These are phyloP conservation scores for Apis laboriosa DNA, from an alignment of 1,140 invertebrate species.

Conservation along the genomic window DNA sequence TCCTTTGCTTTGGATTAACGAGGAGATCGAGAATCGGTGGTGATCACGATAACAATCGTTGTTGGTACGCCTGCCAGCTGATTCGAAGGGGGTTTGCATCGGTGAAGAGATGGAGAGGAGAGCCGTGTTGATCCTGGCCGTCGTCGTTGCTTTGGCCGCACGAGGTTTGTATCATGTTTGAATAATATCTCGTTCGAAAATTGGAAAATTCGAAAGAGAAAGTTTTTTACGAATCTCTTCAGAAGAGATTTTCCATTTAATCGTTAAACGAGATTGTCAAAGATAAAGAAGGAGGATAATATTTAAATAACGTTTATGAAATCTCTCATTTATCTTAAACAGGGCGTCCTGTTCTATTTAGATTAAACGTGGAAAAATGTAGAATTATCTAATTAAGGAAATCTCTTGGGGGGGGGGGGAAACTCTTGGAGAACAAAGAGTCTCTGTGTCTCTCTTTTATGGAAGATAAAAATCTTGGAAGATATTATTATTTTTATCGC, in stretches of 20 bases:
- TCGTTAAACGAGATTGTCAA: no score
- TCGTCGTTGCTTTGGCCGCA: conserved; percentile 48
- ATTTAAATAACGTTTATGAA: conserved; percentile 9
- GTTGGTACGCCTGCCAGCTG: background rate
- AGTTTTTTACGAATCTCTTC: no score
- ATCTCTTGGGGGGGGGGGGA: background rate
- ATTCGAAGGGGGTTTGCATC: background rate
- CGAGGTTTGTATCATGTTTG: conserved; percentile 61
- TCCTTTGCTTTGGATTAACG: no score
- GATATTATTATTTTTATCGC: conserved; percentile 25
- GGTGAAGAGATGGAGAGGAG: conserved; percentile 57
- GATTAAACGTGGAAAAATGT: background rate
- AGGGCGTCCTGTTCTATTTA: conserved; percentile 1
- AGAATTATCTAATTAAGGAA: conserved; percentile 14
- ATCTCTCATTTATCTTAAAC: conserved; percentile 29
- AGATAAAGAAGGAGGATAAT: no score
- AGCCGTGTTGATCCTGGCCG: conserved; percentile 54
- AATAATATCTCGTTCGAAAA: background rate
- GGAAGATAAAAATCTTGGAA: conserved; percentile 6
- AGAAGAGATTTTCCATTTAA: no score
- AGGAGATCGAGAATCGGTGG: no score
- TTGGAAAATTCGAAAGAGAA: no score
- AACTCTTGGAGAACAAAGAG: conserved; percentile 20
- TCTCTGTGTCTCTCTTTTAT: background rate
- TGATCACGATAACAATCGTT: background rate